phyloP scores from a whole-genome alignment of 2,888 invertebrate species.

The Pseudeuparius sepicola region DNA sequence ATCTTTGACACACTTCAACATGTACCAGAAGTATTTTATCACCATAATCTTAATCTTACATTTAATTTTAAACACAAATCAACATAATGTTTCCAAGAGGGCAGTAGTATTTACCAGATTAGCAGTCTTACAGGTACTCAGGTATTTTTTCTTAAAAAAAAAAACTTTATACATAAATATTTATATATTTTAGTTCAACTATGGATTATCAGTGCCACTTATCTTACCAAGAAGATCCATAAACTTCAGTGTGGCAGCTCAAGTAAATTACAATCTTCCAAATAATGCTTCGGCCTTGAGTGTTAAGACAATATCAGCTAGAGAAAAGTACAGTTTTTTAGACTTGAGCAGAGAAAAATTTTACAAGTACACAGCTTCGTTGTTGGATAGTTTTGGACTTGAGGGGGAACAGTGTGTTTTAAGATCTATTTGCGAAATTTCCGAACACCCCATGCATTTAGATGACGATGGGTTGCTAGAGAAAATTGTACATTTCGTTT shows the following conservation, averaged over 20 bases:
- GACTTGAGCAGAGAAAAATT: constrained; percentile 31
- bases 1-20: too few species aligned
- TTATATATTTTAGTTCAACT: constrained; percentile 33
- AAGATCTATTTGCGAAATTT: constrained; percentile 32
- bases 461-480: constrained; percentile 37
- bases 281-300: constrained; percentile 28
- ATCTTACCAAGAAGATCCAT: constrained; percentile 32
- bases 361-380: constrained; percentile 29
- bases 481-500: constrained; percentile 34
- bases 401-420: constrained; percentile 32
- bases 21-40: too few species aligned
- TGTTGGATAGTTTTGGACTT: constrained; percentile 31
- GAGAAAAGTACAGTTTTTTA: constrained; percentile 22
- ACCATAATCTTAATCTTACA: too few species aligned
- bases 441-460: constrained; percentile 32
- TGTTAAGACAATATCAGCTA: constrained; percentile 26
- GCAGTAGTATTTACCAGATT: too few species aligned
- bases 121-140: too few species aligned
- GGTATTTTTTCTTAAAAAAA: too few species aligned
- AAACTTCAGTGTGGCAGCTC: constrained; percentile 30
- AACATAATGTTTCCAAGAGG: too few species aligned
- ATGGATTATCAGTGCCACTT: constrained; percentile 31
- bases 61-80: too few species aligned
- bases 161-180: too few species aligned
- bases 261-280: constrained; percentile 32